These are phyloP conservation scores for Mythimna lalbum DNA, from an alignment of 2,888 invertebrate genomes.

Conservation along the genomic window DNA sequence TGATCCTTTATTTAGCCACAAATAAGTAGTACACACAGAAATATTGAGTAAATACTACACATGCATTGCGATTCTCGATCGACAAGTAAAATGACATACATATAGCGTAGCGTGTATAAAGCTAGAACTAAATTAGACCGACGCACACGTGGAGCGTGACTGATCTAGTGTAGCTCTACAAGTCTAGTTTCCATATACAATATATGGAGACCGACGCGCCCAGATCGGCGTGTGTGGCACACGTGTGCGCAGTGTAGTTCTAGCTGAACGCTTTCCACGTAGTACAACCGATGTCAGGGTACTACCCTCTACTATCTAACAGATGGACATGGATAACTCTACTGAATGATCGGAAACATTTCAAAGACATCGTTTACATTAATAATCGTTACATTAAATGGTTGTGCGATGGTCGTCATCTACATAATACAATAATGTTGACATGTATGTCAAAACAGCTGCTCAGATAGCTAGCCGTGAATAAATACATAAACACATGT, in stretches of 20 bases:
- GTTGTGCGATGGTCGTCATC: constrained; percentile 44
- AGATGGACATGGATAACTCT: constrained; percentile 7
- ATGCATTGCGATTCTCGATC: constrained; percentile 32
- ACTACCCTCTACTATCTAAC: constrained; percentile 35
- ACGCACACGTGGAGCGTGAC: no score
- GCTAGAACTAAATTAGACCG: no score
- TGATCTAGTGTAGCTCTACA: no score
- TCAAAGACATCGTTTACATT: constrained; percentile 24
- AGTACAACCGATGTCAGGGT: constrained; percentile 32
- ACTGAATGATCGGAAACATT: constrained; percentile 38
- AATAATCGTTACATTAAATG: constrained; percentile 24
- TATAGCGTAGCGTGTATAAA: constrained; percentile 17
- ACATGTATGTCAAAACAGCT: constrained; percentile 39
- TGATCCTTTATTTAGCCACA: constrained; percentile 65
- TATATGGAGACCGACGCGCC: no score
- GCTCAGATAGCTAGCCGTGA: constrained; percentile 30
- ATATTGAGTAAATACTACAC: constrained; percentile 46
- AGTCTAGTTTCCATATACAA: no score
- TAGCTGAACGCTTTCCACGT: constrained; percentile 1
- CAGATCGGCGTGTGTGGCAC: no score
- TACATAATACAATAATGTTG: constrained; percentile 36
- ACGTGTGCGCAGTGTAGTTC: no score
- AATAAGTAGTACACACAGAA: constrained; percentile 61
- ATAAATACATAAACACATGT: constrained; percentile 21
- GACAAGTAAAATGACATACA: constrained; percentile 19